phyloP scores from a whole-genome alignment of 2,888 invertebrate genomes.

The Nesidiocoris tenuis region DNA sequence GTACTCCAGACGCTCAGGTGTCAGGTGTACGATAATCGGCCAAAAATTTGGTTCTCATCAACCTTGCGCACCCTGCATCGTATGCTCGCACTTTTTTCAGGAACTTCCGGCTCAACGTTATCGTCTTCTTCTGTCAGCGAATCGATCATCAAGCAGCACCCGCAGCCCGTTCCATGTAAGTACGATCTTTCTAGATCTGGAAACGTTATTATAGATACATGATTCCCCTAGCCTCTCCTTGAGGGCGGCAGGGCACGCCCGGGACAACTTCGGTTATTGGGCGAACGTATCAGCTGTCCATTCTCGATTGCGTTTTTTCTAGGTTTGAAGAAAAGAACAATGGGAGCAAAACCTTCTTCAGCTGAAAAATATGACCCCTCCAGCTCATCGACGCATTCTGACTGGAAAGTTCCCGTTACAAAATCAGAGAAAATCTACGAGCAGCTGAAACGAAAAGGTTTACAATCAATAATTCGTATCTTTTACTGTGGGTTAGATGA shows the following conservation, averaged over 20 bases:
- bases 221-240: too few species aligned
- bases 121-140: constrained; percentile 5
- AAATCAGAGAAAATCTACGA: constrained; percentile 55
- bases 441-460: constrained; percentile 29
- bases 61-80: too few species aligned
- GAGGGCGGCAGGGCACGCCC: too few species aligned
- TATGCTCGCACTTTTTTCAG: too few species aligned
- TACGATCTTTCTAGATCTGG: not conserved
- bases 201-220: not conserved
- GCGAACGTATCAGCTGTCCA: not conserved
- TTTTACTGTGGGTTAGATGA: too few species aligned
- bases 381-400: constrained; percentile 1
- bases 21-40: too few species aligned
- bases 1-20: too few species aligned
- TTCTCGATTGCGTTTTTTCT: too few species aligned
- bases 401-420: constrained; percentile 58
- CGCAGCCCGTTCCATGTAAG: constrained; percentile 20
- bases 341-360: not conserved
- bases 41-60: too few species aligned
- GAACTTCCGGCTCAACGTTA: constrained; percentile 23
- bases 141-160: constrained; percentile 21
- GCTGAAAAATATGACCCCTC: not conserved
- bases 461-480: not conserved
- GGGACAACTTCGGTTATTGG: too few species aligned
- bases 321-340: constrained; percentile 7